Evolutionary conservation across 2,797 vertebrate species (phyloP).

Genomic region (Threskiornis aethiopicus): DNA sequence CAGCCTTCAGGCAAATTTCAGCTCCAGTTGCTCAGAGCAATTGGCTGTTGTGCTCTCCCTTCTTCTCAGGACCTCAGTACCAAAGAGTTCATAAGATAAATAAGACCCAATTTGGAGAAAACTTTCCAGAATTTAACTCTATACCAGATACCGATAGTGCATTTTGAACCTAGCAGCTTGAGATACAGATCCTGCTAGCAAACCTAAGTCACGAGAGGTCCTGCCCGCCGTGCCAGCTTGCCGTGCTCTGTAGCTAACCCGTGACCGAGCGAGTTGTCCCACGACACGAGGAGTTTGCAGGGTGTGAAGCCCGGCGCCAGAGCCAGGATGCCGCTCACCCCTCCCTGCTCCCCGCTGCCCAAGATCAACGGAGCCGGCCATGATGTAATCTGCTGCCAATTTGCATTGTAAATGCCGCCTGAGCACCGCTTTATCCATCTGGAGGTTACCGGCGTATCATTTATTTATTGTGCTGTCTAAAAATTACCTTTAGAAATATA

Average conservation of each 20-base stretch:
- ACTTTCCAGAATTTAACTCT: background rate
- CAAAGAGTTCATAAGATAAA: background rate
- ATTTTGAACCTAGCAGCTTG: background rate
- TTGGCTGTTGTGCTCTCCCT: background rate
- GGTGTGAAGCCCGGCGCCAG: background rate
- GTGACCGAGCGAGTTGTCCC: background rate
- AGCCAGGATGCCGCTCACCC: background rate
- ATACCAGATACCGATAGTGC: rapidly evolving
- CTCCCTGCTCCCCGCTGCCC: background rate
- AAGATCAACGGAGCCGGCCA: background rate
- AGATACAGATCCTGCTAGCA: background rate
- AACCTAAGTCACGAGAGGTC: background rate
- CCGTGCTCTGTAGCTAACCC: background rate
- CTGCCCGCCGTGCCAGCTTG: background rate
- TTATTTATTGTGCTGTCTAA: slow-evolving; percentile 1
- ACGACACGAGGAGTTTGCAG: background rate
- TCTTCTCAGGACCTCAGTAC: background rate
- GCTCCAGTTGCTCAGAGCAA: background rate
- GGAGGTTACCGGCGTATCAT: background rate
- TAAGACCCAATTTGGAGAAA: background rate
- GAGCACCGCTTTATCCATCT: background rate
- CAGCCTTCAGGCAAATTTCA: background rate
- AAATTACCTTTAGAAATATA: slow-evolving; percentile 53
- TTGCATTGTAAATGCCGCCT: background rate
- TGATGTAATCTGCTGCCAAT: background rate